Evolutionary conservation across 2,888 invertebrate genomes (phyloP).

Genomic region (Cyaniris semiargus): DNA sequence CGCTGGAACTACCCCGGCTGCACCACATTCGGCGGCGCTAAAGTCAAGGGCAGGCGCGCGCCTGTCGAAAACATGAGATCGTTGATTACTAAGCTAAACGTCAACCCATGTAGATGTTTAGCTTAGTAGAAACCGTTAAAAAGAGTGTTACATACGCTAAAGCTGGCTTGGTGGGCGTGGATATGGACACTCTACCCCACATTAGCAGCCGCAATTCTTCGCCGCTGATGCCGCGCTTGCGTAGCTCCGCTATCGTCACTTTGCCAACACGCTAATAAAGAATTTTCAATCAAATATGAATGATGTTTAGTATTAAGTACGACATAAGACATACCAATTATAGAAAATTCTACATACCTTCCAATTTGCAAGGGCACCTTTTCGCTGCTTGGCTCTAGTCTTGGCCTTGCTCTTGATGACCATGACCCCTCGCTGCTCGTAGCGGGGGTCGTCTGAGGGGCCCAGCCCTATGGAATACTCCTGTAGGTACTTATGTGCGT

Average conservation of each 20-base stretch:
- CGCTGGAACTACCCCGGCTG: conserved; percentile 75
- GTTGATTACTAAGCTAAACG: neutral
- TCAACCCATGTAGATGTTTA: neutral
- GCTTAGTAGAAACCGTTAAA: neutral
- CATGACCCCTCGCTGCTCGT: conserved; percentile 96
- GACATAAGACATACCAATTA: too few relatives aligned
- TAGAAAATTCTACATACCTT: too few relatives aligned
- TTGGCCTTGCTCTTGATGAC: conserved; percentile 98
- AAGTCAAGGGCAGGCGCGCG: conserved; percentile 68
- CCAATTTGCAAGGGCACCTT: conserved; percentile 98
- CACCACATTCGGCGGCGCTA: conserved; percentile 50
- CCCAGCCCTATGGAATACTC: conserved; percentile 97
- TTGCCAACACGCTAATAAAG: conserved; percentile 87
- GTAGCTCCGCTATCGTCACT: conserved; percentile 90
- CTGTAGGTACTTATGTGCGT: conserved; percentile 94
- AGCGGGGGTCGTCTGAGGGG: conserved; percentile 89
- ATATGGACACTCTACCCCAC: conserved; percentile 95
- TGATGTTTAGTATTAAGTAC: neutral
- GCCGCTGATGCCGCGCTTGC: conserved; percentile 91
- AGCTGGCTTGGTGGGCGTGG: conserved; percentile 88
- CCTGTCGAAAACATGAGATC: conserved; percentile 40
- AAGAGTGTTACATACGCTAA: conserved; percentile 49
- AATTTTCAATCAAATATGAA: neutral
- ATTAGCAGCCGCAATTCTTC: conserved; percentile 92
- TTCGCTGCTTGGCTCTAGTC: conserved; percentile 96